phyloP scores from a whole-genome alignment of 2,888 invertebrate species.

The Drosophila gaucha region DNA sequence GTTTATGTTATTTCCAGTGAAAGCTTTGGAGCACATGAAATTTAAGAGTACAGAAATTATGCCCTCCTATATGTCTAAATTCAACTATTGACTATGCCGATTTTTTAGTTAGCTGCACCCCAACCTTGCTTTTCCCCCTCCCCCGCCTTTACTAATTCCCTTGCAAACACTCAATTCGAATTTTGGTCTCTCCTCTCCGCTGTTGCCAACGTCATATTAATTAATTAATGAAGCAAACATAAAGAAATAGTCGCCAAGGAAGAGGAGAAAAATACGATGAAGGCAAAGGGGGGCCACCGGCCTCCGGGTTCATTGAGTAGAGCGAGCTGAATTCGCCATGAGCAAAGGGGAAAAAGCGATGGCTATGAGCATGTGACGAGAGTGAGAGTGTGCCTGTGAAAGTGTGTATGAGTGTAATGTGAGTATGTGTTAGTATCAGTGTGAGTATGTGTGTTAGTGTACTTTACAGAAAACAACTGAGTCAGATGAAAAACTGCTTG shows the following conservation, averaged over 20 bases:
- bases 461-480: constrained; percentile 31
- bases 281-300: constrained; percentile 10
- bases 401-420: not conserved
- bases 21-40: no score
- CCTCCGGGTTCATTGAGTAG: constrained; percentile 39
- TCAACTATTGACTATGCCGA: constrained; percentile 5
- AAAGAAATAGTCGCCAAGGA: constrained; percentile 6
- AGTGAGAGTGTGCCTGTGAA: constrained; percentile 13
- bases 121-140: not conserved
- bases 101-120: constrained; percentile 18
- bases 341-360: not conserved
- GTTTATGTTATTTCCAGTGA: not conserved
- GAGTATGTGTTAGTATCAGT: no score
- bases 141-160: not conserved
- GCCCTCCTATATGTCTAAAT: not conserved
- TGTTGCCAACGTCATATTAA: constrained; percentile 49
- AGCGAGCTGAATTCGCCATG: constrained; percentile 6
- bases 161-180: constrained; percentile 13
- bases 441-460: constrained; percentile 9
- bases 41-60: not conserved
- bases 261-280: not conserved
- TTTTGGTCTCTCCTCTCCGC: constrained; percentile 21
- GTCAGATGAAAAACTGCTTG: constrained; percentile 63
- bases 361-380: constrained; percentile 16
- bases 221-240: constrained; percentile 61